Conservation (phyloP, 2,797 vertebrate genomes). For the Scomberomorus guttatus region DNA sequence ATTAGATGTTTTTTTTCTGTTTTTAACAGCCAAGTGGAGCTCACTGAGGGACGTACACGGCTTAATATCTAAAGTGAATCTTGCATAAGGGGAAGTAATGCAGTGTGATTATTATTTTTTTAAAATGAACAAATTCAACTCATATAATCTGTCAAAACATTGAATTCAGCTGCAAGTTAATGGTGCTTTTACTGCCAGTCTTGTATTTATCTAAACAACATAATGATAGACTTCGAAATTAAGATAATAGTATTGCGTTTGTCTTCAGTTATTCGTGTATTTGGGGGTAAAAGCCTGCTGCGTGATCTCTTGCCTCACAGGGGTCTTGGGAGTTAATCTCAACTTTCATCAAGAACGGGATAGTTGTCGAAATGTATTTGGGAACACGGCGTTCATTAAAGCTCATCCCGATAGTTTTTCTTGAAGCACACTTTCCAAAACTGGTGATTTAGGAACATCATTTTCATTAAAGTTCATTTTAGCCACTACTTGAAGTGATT, state of each 20-base stretch:
- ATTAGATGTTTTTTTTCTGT: constrained; percentile 22
- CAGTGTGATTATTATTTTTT: background rate
- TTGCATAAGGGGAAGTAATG: background rate
- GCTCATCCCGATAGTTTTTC: background rate
- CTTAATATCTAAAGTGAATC: constrained; percentile 20
- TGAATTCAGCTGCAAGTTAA: background rate
- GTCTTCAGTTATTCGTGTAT: background rate
- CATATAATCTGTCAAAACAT: too few species aligned
- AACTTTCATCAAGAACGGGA: background rate
- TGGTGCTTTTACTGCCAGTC: background rate
- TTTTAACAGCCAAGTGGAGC: background rate
- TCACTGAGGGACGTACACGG: background rate
- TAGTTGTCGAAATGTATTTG: background rate
- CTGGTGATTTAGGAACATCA: background rate
- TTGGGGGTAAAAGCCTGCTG: background rate
- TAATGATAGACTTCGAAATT: background rate
- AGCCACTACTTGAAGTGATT: background rate
- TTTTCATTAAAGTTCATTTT: background rate
- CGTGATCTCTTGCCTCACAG: too few species aligned
- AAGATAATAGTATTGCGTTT: background rate
- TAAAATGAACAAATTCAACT: background rate
- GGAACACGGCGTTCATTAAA: background rate
- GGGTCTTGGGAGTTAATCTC: constrained; percentile 7
- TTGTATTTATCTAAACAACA: too few species aligned
- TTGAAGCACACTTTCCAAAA: background rate